Base-by-base conservation (phyloP, 2,888 invertebrate species). In the Phorcus lineatus region DNA sequence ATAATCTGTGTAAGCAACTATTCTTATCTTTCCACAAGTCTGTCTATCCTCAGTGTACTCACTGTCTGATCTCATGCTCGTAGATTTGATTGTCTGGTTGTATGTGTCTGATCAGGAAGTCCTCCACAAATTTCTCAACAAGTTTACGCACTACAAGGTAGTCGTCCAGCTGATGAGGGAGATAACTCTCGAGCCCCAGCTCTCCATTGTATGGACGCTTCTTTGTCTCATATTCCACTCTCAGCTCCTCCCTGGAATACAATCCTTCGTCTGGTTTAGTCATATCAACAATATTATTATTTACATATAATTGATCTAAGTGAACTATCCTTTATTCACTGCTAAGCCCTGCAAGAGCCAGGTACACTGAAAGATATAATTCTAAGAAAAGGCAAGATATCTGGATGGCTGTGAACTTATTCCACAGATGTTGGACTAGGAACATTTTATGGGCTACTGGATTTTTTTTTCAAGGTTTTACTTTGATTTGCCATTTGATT, bases 171-270 rank as follows among this genome's bases (percentile, higher is more conserved):
- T 91, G 91, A 88, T 88, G 89, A 47, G 87, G 86, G 24, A 88
- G 79, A 75, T 91, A 91, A 22, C 88, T 88, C 3, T 88, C 85
- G 13, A 89, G 80, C 6, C 90, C 91, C 13, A 91, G 86, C 74
- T 90, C 90, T 52, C 90, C 90, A 57, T 86, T 85, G 83, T 91
- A 91, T 0, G 91, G 91, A 57, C 86, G 87, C 74, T 82, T 83
- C 76, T 87, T 89, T n/a, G 79, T 84, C n/a, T 86, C 82, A 67
- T 89, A 90, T 57, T 90, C 89, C 17, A 84, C 78, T 70, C 88
- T 84, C 24, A 89, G 77, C 47, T 85, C 83, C 55, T 86, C 86
- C 81, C 90, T 90, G 87, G 11, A 47, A 47, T 13, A 47, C 47
- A 47, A 47, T 1, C 47, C 2, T 83, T 84, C 13, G 16, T 24